A percentile compares a stretch with the other conserved stretches of the same genome.
These are phyloP conservation scores for Loxodonta africana DNA, from an alignment of 2,113 vertebrate species.

Conservation along the genomic window DNA sequence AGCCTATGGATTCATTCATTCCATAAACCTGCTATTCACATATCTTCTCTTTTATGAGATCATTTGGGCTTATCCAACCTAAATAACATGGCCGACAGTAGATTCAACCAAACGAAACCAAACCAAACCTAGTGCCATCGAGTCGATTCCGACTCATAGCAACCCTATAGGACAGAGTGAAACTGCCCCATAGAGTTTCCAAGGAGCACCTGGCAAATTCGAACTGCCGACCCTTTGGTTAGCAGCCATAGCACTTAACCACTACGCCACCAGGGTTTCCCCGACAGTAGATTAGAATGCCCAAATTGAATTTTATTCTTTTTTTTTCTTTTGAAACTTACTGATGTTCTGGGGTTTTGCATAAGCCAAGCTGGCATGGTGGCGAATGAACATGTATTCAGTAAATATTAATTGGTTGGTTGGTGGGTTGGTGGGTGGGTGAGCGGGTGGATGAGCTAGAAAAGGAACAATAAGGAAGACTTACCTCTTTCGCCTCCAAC, in stretches of 20 bases:
- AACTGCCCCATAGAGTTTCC: too few relatives aligned
- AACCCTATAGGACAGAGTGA: too few relatives aligned
- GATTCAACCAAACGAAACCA: neutral
- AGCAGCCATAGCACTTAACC: too few relatives aligned
- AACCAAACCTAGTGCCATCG: too few relatives aligned
- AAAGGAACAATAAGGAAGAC: neutral
- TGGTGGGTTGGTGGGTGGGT: too few relatives aligned
- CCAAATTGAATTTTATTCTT: neutral
- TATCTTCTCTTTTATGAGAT: neutral
- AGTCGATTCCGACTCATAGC: too few relatives aligned
- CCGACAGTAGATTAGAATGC: neutral
- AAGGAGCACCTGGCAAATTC: too few relatives aligned
- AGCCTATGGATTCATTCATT: neutral
- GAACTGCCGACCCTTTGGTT: too few relatives aligned
- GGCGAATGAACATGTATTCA: neutral
- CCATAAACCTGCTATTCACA: rapidly evolving
- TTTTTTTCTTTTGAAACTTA: neutral
- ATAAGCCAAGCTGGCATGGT: neutral
- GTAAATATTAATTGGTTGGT: neutral
- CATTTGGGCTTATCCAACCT: neutral
- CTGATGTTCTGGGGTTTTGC: neutral
- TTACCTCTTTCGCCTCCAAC: neutral
- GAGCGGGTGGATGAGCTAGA: neutral
- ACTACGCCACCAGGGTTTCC: too few relatives aligned
- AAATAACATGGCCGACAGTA: neutral